Conservation (phyloP, 2,888 invertebrate species). For the Chrysolina americana region DNA sequence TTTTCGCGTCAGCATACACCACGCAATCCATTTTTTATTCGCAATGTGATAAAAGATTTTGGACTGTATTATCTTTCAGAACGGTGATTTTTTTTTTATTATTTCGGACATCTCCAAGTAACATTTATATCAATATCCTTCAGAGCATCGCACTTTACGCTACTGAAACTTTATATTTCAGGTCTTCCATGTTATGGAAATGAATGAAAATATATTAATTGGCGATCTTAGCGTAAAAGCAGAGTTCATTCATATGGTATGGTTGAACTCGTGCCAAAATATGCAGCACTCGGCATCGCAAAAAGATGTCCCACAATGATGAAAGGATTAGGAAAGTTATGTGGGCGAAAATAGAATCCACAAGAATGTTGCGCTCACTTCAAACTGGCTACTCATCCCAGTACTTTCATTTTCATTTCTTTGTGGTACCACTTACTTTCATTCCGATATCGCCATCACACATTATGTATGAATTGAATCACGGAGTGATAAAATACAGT, state of each 20-base stretch:
- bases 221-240: constrained; percentile 41
- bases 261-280: constrained; percentile 61
- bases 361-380: constrained; percentile 49
- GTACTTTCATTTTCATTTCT: background rate
- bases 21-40: no score
- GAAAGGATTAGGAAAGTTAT: constrained; percentile 57
- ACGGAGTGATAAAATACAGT: no score
- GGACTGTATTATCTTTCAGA: no score
- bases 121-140: no score
- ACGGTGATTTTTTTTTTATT: no score
- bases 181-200: constrained; percentile 1
- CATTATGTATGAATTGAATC: no score
- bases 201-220: constrained; percentile 42
- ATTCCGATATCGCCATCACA: no score
- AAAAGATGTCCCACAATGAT: constrained; percentile 56
- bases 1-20: no score
- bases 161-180: background rate
- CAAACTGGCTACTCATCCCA: constrained; percentile 31
- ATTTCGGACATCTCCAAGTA: no score
- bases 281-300: constrained; percentile 45
- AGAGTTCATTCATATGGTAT: constrained; percentile 62
- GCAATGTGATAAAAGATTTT: no score
- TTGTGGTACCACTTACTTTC: no score
- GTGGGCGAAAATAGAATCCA: constrained; percentile 55
- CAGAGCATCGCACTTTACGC: background rate